Conservation (phyloP, 2,888 invertebrate genomes). For the Rhingia campestris region DNA sequence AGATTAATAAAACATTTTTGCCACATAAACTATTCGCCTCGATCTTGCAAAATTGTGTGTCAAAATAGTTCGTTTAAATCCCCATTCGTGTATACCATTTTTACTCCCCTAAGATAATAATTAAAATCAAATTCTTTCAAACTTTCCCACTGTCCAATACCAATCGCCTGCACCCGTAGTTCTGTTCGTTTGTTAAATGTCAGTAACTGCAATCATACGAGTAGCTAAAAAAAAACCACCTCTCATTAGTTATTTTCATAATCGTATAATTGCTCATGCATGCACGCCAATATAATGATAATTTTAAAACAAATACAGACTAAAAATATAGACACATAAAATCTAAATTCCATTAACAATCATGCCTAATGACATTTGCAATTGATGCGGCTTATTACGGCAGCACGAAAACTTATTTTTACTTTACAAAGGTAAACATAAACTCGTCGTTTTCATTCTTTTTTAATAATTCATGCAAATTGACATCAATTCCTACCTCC, state of each 20-base stretch:
- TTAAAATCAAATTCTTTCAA: no score
- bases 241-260: constrained; percentile 15
- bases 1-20: no score
- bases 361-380: constrained; percentile 14
- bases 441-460: constrained; percentile 10
- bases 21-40: no score
- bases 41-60: no score
- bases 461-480: constrained; percentile 49
- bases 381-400: constrained; percentile 18
- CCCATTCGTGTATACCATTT: no score
- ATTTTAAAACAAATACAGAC: constrained; percentile 7
- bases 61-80: no score
- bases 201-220: neutral
- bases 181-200: constrained; percentile 10
- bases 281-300: neutral
- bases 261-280: constrained; percentile 29
- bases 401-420: neutral
- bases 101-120: no score
- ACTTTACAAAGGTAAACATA: constrained; percentile 6
- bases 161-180: neutral
- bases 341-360: constrained; percentile 21
- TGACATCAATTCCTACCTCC: constrained; percentile 19
- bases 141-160: neutral
- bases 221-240: constrained; percentile 4
- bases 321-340: no score